A percentile compares a stretch with the other conserved stretches of the same genome.
These are phyloP conservation scores for Heliconius nattereri DNA, from an alignment of 1,140 invertebrate species.

Conservation along the genomic window DNA sequence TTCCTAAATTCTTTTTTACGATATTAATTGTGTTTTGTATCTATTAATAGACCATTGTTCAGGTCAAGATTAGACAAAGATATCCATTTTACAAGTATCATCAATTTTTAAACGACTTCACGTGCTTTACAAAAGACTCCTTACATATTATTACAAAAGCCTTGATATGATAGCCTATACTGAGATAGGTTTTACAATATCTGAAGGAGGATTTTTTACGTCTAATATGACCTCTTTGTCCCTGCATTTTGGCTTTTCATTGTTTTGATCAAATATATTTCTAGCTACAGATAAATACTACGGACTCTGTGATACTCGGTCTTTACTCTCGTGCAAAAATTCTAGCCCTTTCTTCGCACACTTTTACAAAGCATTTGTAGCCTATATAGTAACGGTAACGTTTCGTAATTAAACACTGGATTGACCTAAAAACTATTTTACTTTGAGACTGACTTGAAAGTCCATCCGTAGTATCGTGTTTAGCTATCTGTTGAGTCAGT, in stretches of 20 bases:
- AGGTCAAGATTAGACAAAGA: too few relatives aligned
- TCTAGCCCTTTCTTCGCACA: slow-evolving; percentile 21
- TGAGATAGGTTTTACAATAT: neutral
- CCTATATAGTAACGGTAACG: slow-evolving; percentile 17
- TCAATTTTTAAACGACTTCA: too few relatives aligned
- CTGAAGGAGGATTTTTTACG: neutral
- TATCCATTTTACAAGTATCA: too few relatives aligned
- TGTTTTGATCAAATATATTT: slow-evolving; percentile 31
- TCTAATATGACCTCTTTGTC: neutral
- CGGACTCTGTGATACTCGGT: slow-evolving; percentile 15
- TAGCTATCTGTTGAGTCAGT: slow-evolving; percentile 5
- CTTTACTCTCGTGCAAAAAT: slow-evolving; percentile 24
- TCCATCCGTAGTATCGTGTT: neutral
- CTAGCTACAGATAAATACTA: slow-evolving; percentile 35
- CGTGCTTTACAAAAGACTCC: too few relatives aligned
- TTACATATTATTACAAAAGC: too few relatives aligned
- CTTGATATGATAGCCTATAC: neutral
- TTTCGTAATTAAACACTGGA: slow-evolving; percentile 19
- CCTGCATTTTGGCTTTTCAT: slow-evolving; percentile 7
- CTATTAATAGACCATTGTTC: too few relatives aligned
- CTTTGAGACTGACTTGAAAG: neutral
- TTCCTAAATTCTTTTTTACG: too few relatives aligned
- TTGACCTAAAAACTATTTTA: slow-evolving; percentile 16
- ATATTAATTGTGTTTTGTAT: too few relatives aligned
- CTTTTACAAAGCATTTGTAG: slow-evolving; percentile 20